Evolutionary conservation across 2,113 vertebrate genomes (phyloP), one percentile per base, ranked within the genome.

Genomic region (Zosterops lateralis): DNA sequence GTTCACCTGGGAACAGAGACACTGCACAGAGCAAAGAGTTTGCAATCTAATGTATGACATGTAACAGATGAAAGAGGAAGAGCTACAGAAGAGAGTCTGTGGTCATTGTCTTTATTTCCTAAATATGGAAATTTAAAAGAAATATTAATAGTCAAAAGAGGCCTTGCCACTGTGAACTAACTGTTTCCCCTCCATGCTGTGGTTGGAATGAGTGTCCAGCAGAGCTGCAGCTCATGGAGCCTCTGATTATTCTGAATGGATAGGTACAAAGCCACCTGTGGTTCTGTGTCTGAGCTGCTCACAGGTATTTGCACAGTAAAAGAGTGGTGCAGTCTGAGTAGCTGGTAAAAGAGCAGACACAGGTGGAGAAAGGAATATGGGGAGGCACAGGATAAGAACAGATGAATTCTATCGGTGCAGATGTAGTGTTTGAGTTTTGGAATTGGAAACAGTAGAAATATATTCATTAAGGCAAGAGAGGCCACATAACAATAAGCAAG

Each of bases 321-420:
- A 48, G 12, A 5, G 4, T 47, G n/a, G 5, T 82, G 32, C 40
- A 61, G 31, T 36, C 67, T 87, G 36, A 7, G 54, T 32, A 51
- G 38, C 18, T 64, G 61, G 28, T 42, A 50, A 70, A 76, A 74
- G 31, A 73, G 26, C 32, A 83, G 50, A n/a, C 8, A 25, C 6
- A 45, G 32, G 10, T 25, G 32, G 34, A 75, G 38, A 72, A 71
- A 25, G 36, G n/a, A 82, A 28, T 45, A 11, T 29, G 36, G 48
- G 60, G 56, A 34, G 20, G 8, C 17, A 64, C 28, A 29, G 48
- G 54, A 38, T 34, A 60, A 45, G 19, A 87, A 45, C 18, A 68
- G 28, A 13, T 58, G 1, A 53, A 53, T 53, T 62, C 26, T 31
- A 1, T 16, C 8, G 1, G 7, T 62, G 26, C 0, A 1, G 28